phyloP scores from a whole-genome alignment of 2,113 vertebrate species.

The Notiomystis cincta region DNA sequence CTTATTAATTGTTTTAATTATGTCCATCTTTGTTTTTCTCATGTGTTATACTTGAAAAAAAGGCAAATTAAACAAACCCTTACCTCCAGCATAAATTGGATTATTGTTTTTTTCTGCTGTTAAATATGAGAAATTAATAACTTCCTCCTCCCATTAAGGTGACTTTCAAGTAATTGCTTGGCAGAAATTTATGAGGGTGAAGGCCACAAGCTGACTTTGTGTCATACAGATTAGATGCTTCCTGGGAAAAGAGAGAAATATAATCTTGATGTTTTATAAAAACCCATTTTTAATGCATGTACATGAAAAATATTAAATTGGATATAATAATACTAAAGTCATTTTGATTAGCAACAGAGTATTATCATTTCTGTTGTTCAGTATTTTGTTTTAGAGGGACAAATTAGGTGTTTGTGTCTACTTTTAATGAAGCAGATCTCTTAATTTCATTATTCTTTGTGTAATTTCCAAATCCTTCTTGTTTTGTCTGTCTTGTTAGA shows the following conservation, averaged over 20 bases:
- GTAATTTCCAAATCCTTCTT: not conserved
- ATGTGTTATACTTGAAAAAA: not conserved
- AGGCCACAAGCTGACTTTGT: not conserved
- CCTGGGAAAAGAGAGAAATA: not conserved
- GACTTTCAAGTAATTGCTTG: not conserved
- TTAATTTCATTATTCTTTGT: not conserved
- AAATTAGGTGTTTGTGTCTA: not conserved
- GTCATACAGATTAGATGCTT: not conserved
- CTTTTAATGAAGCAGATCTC: not conserved
- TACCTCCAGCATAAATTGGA: not conserved
- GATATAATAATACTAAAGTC: not conserved
- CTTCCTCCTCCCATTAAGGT: not conserved
- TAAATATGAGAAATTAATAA: not conserved
- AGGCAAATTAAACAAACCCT: not conserved
- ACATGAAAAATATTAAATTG: not conserved
- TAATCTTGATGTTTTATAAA: not conserved
- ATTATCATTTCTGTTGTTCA: not conserved
- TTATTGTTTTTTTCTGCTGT: not conserved
- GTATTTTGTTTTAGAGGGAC: not conserved
- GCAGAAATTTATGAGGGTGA: not conserved
- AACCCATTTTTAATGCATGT: not conserved
- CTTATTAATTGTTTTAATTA: not conserved
- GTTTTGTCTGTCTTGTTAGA: not conserved
- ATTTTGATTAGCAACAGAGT: not conserved
- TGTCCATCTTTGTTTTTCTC: not conserved